Evolutionary conservation across 2,113 vertebrate genomes (phyloP).

Genomic region (Muntiacus reevesi): DNA sequence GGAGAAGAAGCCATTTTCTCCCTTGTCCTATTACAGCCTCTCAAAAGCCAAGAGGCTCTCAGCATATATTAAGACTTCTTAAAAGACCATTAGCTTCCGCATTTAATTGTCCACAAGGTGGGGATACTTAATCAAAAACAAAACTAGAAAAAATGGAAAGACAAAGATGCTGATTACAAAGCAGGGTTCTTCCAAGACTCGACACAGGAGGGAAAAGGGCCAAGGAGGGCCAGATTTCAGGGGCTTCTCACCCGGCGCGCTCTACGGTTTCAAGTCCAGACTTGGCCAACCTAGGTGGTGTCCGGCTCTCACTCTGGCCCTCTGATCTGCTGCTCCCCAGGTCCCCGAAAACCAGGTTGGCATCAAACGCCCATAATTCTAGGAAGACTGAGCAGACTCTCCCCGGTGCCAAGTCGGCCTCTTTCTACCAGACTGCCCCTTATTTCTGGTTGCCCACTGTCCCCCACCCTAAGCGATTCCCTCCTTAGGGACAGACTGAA

Average conservation of each 20-base stretch:
- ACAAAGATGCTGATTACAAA: conserved; percentile 47
- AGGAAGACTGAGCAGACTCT: not conserved
- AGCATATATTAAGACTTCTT: conserved; percentile 64
- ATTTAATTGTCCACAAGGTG: conserved; percentile 70
- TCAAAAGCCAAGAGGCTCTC: conserved; percentile 61
- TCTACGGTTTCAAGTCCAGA: not conserved
- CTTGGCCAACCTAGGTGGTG: not conserved
- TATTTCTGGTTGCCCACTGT: not conserved
- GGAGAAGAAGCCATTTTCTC: conserved; percentile 45
- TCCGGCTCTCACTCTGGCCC: not conserved
- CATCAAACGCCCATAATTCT: too few relatives aligned
- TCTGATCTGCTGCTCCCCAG: not conserved
- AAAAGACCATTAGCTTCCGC: conserved; percentile 71
- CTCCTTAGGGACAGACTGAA: not conserved
- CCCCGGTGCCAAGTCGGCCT: not conserved
- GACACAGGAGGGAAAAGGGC: not conserved
- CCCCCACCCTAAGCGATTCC: not conserved
- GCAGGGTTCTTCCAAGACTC: conserved; percentile 40
- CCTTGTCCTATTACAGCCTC: conserved; percentile 52
- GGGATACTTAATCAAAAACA: conserved; percentile 74
- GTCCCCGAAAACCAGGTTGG: not conserved
- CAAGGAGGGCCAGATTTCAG: not conserved
- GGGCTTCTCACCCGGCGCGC: not conserved
- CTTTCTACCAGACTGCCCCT: not conserved
- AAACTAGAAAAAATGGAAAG: conserved; percentile 30